phyloP scores from a whole-genome alignment of 2,888 invertebrate genomes.

The Furcula furcula region DNA sequence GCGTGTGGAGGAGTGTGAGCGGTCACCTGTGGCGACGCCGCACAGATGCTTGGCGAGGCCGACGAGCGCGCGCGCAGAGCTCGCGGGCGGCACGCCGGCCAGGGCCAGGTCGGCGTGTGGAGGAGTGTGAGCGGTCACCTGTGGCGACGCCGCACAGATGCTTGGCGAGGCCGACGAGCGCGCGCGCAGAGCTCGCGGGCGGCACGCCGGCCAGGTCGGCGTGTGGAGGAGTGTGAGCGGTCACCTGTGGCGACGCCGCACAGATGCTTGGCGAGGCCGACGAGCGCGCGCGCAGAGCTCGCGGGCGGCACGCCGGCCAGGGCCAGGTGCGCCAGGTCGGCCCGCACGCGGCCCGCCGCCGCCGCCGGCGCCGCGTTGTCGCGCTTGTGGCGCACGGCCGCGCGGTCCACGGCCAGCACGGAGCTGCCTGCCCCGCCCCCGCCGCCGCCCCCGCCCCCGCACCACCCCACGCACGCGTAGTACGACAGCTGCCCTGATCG shows the following conservation, averaged over 20 bases:
- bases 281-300: constrained; percentile 64
- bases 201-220: neutral
- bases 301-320: constrained; percentile 75
- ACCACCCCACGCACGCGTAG: constrained; percentile 86
- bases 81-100: too few relatives aligned
- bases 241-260: constrained; percentile 94
- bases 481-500: constrained; percentile 87
- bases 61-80: too few relatives aligned
- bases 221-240: neutral
- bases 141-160: neutral
- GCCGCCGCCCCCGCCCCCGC: constrained; percentile 32
- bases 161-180: too few relatives aligned
- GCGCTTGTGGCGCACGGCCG: constrained; percentile 90
- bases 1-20: too few relatives aligned
- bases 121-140: too few relatives aligned
- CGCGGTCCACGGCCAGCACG: constrained; percentile 89
- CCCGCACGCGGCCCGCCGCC: constrained; percentile 81
- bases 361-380: constrained; percentile 66
- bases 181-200: too few relatives aligned
- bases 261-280: constrained; percentile 93
- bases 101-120: too few relatives aligned
- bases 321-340: constrained; percentile 90
- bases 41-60: too few relatives aligned
- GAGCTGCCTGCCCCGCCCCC: constrained; percentile 53
- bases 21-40: too few relatives aligned